Evolutionary conservation across 2,797 vertebrate species (phyloP).

Genomic region (Microctenopoma stevenorrisi): DNA sequence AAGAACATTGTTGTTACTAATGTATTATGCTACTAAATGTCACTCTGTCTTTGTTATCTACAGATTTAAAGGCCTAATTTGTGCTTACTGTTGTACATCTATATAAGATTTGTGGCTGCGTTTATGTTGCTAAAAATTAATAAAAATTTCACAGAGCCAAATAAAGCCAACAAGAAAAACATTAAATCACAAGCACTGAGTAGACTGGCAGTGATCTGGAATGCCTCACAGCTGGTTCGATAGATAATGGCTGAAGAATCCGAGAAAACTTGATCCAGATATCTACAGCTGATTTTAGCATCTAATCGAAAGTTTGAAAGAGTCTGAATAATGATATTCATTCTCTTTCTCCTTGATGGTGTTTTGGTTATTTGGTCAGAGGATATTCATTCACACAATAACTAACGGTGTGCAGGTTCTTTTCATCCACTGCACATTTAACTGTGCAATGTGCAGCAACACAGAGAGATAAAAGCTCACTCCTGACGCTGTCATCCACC

Average conservation of each 20-base stretch:
- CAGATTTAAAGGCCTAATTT: too few species aligned
- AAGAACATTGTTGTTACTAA: slow-evolving; percentile 14
- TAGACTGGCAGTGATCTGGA: too few species aligned
- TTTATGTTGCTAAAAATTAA: too few species aligned
- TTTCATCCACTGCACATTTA: slow-evolving; percentile 10
- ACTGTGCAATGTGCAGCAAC: slow-evolving; percentile 43
- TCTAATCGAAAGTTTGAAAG: background rate
- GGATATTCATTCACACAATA: slow-evolving; percentile 6
- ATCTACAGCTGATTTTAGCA: background rate
- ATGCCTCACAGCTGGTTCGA: too few species aligned
- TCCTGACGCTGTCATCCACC: slow-evolving; percentile 35
- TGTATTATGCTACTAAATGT: slow-evolving; percentile 3
- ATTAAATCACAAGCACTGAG: too few species aligned
- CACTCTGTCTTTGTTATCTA: too few species aligned
- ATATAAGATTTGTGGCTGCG: too few species aligned
- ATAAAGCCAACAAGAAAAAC: too few species aligned
- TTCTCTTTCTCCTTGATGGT: slow-evolving; percentile 11
- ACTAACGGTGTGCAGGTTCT: slow-evolving; percentile 3
- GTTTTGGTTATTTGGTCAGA: background rate
- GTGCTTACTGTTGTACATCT: too few species aligned
- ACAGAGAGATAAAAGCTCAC: slow-evolving; percentile 45
- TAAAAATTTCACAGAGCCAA: too few species aligned
- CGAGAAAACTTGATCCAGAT: background rate
- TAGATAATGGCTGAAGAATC: too few species aligned
- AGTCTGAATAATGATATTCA: background rate